Percentiles rank a stretch among this genome's conserved stretches.
phyloP scores from a whole-genome alignment of 2,797 vertebrate genomes.

The Falco peregrinus region DNA sequence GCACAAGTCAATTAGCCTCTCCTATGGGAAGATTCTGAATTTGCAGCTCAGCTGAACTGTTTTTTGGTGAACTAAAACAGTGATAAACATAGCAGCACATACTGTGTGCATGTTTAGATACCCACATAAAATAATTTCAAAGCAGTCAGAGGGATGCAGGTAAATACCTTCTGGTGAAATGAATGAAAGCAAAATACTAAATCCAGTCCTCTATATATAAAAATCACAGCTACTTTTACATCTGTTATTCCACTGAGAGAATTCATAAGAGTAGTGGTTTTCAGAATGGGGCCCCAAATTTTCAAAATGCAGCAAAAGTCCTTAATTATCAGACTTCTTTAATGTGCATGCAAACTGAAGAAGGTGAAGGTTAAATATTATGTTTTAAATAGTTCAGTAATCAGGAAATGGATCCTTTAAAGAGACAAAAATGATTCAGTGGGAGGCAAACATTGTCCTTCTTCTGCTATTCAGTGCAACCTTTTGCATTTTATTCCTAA shows the following conservation, averaged over 20 bases:
- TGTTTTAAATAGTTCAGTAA: constrained; percentile 35
- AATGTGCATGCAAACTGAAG: background rate
- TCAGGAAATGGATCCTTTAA: constrained; percentile 1
- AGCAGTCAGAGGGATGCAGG: background rate
- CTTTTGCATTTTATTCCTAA: background rate
- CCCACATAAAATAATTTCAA: background rate
- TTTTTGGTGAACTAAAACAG: background rate
- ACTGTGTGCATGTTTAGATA: background rate
- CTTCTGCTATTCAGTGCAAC: background rate
- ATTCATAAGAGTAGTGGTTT: background rate
- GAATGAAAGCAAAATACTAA: background rate
- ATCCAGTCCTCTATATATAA: background rate
- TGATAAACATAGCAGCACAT: background rate
- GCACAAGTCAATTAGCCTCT: background rate
- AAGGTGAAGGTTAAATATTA: constrained; percentile 32
- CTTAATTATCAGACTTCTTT: constrained; percentile 11
- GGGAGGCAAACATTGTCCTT: background rate
- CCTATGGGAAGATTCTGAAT: background rate
- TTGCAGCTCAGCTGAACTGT: background rate
- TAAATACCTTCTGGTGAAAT: background rate
- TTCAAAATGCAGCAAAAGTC: background rate
- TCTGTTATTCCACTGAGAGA: background rate
- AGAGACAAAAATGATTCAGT: constrained; percentile 8
- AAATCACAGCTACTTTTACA: background rate
- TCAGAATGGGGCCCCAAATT: background rate